Percentiles rank a stretch among this genome's conserved stretches.
Evolutionary conservation across 1,140 invertebrate genomes (phyloP).

Genomic region (Pantala flavescens): DNA sequence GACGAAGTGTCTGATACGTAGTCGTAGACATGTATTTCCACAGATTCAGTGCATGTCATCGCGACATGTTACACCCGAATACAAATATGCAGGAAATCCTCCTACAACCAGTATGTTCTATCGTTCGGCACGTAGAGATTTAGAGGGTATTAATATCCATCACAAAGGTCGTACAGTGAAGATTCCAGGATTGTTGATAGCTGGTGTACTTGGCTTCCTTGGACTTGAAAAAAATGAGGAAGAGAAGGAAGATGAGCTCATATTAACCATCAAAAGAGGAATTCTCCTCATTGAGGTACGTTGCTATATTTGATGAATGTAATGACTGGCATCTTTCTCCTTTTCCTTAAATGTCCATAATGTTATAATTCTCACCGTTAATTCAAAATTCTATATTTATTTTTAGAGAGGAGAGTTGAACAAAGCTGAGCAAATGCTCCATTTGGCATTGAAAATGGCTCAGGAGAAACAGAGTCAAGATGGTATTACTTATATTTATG

Average conservation of each 20-base stretch:
- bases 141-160: too few species aligned
- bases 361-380: background rate
- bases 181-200: background rate
- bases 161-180: background rate
- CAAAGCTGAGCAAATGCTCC: slow-evolving; percentile 74
- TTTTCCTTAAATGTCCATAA: background rate
- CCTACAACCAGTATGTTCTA: too few species aligned
- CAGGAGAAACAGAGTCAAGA: slow-evolving; percentile 63
- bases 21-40: too few species aligned
- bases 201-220: slow-evolving; percentile 33
- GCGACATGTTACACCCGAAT: too few species aligned
- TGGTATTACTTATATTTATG: slow-evolving; percentile 77
- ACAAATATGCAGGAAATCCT: too few species aligned
- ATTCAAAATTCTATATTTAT: slow-evolving; percentile 17
- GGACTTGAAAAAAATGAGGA: slow-evolving; percentile 35
- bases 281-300: slow-evolving; percentile 22
- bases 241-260: slow-evolving; percentile 53
- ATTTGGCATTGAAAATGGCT: slow-evolving; percentile 69
- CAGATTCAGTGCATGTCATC: too few species aligned
- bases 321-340: background rate
- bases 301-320: background rate
- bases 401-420: slow-evolving; percentile 59
- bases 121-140: too few species aligned
- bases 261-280: slow-evolving; percentile 61
- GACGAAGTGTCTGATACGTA: too few species aligned